Evolutionary conservation across 1,140 invertebrate species (phyloP), one percentile per base, ranked within the genome.

Genomic region (Onthophagus taurus): DNA sequence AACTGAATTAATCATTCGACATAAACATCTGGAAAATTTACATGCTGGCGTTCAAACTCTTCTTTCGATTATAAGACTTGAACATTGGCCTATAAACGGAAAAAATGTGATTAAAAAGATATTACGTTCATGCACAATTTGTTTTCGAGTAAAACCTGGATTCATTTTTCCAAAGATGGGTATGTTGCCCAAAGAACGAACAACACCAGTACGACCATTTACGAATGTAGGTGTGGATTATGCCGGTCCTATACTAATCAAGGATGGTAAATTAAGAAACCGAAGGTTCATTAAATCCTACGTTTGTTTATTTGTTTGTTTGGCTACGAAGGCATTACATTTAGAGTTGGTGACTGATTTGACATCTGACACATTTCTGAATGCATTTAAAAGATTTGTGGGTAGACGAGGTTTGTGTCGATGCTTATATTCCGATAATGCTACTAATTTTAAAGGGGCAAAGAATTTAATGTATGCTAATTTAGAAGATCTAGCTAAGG

Each of bases 151-250:
- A n/a, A 50, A 47, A 18, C 49, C 55, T 7, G 9, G 21, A 23
- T 17, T 47, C 13, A 26, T 45, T 6, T 19, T 42, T 11, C 54
- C 51, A 5, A 31, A 47, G 0, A 66, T 66, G 64, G 61, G 47
- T 6, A 44, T 59, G 14, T 48, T 66, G 34, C 48, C 48, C 2
- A 17, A 9, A 11, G 16, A 13, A 11, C 5, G 47, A 3, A 17
- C 46, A 31, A 46, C 14, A 17, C 52, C 53, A 3, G 31, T 54
- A 4, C 38, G 45, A 7, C 49, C 60, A 9, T 71, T 70, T 44
- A 18, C 37, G 11, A 43, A 54, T 18, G 26, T 38, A 1, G 69
- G 67, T 1, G 23, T 68, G 0, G 67, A 71, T 44, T 69, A 59
- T 42, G 61, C 61, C 2, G 68, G 67, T 3, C 67, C 66, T 1